Conservation (phyloP, 2,888 invertebrate species). For the Cheilosia impressa region DNA sequence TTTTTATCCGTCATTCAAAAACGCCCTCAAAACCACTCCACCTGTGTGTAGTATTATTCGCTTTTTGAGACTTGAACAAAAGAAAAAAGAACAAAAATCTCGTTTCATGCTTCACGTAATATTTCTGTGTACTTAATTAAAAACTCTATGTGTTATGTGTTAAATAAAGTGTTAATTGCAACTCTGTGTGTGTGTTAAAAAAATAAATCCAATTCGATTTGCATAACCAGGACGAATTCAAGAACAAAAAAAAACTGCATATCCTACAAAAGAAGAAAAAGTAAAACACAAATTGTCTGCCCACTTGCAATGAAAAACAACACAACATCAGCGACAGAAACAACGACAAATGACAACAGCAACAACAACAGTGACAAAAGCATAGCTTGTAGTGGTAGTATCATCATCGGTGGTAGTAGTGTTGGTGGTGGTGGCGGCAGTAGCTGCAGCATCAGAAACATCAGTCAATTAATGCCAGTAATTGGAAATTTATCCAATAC, state of each 20-base stretch:
- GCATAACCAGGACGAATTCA: slow-evolving; percentile 71
- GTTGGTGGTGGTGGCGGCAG: slow-evolving; percentile 74
- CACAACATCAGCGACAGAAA: slow-evolving; percentile 69
- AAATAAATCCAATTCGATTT: slow-evolving; percentile 56
- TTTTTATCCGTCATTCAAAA: slow-evolving; percentile 51
- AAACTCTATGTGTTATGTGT: slow-evolving; percentile 72
- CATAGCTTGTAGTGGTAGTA: slow-evolving; percentile 57
- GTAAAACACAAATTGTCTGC: slow-evolving; percentile 6
- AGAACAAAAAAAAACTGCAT: slow-evolving; percentile 35
- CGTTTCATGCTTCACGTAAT: slow-evolving; percentile 72
- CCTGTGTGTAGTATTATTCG: slow-evolving; percentile 45
- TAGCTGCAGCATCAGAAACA: slow-evolving; percentile 74
- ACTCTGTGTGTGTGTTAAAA: slow-evolving; percentile 61
- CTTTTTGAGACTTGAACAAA: background rate
- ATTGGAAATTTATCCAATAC: slow-evolving; percentile 83
- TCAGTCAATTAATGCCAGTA: slow-evolving; percentile 82
- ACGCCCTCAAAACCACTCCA: slow-evolving; percentile 62
- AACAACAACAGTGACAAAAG: slow-evolving; percentile 49
- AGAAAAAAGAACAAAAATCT: slow-evolving; percentile 24
- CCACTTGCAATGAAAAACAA: slow-evolving; percentile 74
- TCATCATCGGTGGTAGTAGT: slow-evolving; percentile 71
- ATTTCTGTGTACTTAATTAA: slow-evolving; percentile 72
- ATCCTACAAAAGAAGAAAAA: slow-evolving; percentile 33
- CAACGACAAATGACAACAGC: slow-evolving; percentile 67
- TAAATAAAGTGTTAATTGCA: slow-evolving; percentile 74